A percentile compares a stretch with the other conserved stretches of the same genome.
Evolutionary conservation across 2,888 invertebrate genomes (phyloP).

Genomic region (Schizaphis graminum): DNA sequence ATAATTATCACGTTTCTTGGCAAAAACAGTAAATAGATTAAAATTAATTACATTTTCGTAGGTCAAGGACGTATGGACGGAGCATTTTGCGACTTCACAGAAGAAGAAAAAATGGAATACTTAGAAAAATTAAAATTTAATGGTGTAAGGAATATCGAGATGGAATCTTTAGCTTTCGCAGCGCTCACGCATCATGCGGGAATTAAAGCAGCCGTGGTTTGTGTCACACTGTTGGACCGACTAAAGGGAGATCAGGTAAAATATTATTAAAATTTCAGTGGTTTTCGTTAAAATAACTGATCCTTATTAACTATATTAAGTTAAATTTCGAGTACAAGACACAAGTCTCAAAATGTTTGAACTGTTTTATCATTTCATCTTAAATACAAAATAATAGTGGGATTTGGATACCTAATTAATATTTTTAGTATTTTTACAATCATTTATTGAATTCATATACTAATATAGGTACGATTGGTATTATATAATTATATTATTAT

Average conservation of each 20-base stretch:
- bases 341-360: neutral
- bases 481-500: neutral
- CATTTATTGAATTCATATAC: neutral
- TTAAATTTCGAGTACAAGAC: neutral
- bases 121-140: constrained; percentile 80
- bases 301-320: neutral
- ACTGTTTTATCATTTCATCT: neutral
- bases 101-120: constrained; percentile 91
- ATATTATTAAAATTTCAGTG: neutral
- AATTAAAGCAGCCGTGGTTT: constrained; percentile 92
- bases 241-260: constrained; percentile 93
- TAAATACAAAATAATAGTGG: neutral
- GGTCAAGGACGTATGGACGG: constrained; percentile 96
- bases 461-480: neutral
- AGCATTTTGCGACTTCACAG: constrained; percentile 94
- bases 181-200: constrained; percentile 94
- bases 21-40: neutral
- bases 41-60: constrained; percentile 70
- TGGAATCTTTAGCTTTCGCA: constrained; percentile 95
- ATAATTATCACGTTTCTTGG: neutral
- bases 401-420: neutral
- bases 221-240: constrained; percentile 92
- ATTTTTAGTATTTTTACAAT: neutral
- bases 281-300: neutral
- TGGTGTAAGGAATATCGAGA: constrained; percentile 95